Evolutionary conservation across 1,140 invertebrate genomes (phyloP), one percentile per base, ranked within the genome.

Genomic region (Acromyrmex heyeri): DNA sequence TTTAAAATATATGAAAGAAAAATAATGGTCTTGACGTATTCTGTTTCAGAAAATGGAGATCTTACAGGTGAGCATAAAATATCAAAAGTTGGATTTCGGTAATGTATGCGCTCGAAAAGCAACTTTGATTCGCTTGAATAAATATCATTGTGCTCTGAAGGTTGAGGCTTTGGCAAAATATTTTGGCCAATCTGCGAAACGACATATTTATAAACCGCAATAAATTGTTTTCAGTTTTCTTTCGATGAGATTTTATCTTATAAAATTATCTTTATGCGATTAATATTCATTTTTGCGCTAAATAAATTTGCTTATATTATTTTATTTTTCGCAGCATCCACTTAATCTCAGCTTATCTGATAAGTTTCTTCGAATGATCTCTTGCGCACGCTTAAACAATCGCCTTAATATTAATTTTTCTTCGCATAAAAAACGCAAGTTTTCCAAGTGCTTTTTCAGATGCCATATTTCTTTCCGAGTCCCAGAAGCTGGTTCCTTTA

Each of bases 41-140:
- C 30, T 88, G 79, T 93, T 93, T 88, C 91, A 93, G 92, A 93
- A 93, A 91, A 73, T 87, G 86, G 92, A 93, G 83, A 91, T 92
- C 10, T 27, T 90, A 44, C 90, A 91, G 91, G 92, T 93, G 90
- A 93, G 92, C 87, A 30, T 81, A 12, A 62, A 64, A 48, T 75
- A 12, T 50, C 27, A 48, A 24, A 85, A 57, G 2, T 70, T n/a
- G 21, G 5, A 30, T 77, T 69, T 78, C 16, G 44, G 89, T 81
- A 76, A 59, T 72, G 87, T 91, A 91, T 91, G 62, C 89, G 85
- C 90, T 91, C 89, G 87, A 91, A 86, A 76, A 82, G 2, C 59
- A 48, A 48, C 14, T 65, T 65, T 65, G 18, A 65, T 82, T 50
- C 21, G 75, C 76, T 78, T 34, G 18, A 70, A 38, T 44, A 27